Percentiles rank a stretch among this genome's conserved stretches.
Evolutionary conservation across 2,113 vertebrate species (phyloP).

Genomic region (Meriones unguiculatus): DNA sequence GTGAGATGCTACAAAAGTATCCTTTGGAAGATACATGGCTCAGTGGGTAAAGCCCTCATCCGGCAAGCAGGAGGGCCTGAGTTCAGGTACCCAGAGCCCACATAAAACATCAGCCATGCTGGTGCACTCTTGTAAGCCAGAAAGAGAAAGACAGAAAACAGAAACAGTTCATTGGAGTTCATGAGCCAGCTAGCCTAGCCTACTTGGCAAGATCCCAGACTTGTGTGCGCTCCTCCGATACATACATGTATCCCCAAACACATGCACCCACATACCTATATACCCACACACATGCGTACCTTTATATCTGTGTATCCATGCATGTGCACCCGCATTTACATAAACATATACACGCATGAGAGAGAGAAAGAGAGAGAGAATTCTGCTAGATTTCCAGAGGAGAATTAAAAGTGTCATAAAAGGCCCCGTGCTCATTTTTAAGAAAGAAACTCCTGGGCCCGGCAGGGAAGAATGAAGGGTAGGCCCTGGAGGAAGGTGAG

Average conservation of each 20-base stretch:
- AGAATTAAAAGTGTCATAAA: neutral
- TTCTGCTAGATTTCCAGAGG: neutral
- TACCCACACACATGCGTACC: no score
- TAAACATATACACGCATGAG: no score
- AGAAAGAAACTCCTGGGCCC: neutral
- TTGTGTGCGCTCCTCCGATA: neutral
- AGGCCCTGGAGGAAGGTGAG: neutral
- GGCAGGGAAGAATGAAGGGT: neutral
- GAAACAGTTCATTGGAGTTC: neutral
- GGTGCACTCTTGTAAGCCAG: neutral
- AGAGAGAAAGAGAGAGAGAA: neutral
- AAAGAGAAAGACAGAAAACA: neutral
- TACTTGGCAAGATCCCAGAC: neutral
- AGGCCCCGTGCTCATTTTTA: neutral
- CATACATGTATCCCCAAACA: neutral
- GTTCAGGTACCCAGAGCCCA: neutral
- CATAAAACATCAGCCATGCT: neutral
- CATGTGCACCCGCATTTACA: no score
- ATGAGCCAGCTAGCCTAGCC: neutral
- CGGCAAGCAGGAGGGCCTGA: neutral
- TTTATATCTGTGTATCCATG: no score
- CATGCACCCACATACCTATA: neutral
- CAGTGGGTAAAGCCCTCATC: neutral
- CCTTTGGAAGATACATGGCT: neutral
- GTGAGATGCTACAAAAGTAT: neutral